Conservation (phyloP, 2,797 vertebrate species). For the Micromesistius poutassou region DNA sequence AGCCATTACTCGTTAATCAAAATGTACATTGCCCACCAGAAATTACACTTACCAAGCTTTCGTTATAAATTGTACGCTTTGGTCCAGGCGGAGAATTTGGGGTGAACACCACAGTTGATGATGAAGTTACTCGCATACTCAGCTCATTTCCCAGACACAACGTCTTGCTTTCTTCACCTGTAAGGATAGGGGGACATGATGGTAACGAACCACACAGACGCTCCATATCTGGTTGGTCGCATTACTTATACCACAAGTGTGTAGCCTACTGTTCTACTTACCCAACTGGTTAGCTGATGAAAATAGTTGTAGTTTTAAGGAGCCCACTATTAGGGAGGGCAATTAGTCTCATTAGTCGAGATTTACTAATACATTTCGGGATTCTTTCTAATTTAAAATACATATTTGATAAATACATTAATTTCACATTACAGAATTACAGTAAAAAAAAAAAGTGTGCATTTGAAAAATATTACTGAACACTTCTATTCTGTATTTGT, state of each 20-base stretch:
- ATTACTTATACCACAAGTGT: background rate
- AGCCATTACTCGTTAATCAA: background rate
- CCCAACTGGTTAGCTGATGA: background rate
- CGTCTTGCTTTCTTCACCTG: conserved; percentile 58
- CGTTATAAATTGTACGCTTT: conserved; percentile 60
- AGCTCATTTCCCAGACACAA: conserved; percentile 68
- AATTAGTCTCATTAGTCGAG: background rate
- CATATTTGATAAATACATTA: background rate
- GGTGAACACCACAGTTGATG: conserved; percentile 62
- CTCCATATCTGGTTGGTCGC: background rate
- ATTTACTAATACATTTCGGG: background rate
- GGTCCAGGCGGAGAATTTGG: conserved; percentile 40
- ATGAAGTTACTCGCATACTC: conserved; percentile 62
- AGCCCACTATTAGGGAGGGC: background rate
- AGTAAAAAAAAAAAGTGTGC: too few relatives aligned
- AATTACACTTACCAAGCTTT: conserved; percentile 50
- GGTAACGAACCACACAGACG: too few relatives aligned
- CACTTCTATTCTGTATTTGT: too few relatives aligned
- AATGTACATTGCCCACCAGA: background rate
- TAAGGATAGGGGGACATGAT: background rate
- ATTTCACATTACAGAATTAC: background rate
- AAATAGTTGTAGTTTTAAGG: background rate
- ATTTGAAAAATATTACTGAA: too few relatives aligned
- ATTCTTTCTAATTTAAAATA: background rate
- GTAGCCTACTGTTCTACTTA: background rate